Base-by-base conservation (phyloP, 2,113 vertebrate species). In the Scalopus aquaticus region DNA sequence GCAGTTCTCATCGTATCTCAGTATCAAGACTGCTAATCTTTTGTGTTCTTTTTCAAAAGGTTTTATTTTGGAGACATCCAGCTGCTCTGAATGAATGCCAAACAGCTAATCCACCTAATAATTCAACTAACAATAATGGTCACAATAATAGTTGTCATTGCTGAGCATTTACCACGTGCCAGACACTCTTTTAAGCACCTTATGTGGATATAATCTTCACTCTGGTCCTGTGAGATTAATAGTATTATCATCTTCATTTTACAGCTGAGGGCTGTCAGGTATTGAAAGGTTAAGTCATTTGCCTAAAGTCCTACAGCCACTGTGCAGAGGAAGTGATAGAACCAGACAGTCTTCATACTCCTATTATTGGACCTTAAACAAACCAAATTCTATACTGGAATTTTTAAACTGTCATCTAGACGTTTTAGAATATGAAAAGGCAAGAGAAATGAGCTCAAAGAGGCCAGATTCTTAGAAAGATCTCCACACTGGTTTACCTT, bases 11-110 rank as follows among this genome's bases (percentile, higher is more conserved):
- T 81, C 32, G 86, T 69, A 76, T 24, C 76, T 94, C 58, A 70
- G 0, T 78, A 35, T 60, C 83, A 79, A 20, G 51, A 19, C 64
- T 0, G 2, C 69, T 93, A 69, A 96, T 83, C 67, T 81, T 88
- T 84, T 77, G 30, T 86, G 30, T 88, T 91, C 42, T 30, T 96
- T 73, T 86, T 46, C 35, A 76, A 95, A 96, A 83, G 35, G 58
- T 89, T 90, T 7, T 17, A 46, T 56, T 60, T 94, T 77, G 74
- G 28, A 82, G 67, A 72, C 46, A 51, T 60, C 35, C 62, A 9
- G 5, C 58, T 37, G 35, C 64, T 91, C 74, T 83, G 74, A 93
- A 72, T 54, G 22, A 64, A 76, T 91, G 82, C 86, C 94, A 96
- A 70, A 69, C 64, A 81, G 51, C 84, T 91, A 73, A 84, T 91